Evolutionary conservation across 2,797 vertebrate genomes (phyloP), one percentile per base, ranked within the genome.

Genomic region (Enteromius anoplus): DNA sequence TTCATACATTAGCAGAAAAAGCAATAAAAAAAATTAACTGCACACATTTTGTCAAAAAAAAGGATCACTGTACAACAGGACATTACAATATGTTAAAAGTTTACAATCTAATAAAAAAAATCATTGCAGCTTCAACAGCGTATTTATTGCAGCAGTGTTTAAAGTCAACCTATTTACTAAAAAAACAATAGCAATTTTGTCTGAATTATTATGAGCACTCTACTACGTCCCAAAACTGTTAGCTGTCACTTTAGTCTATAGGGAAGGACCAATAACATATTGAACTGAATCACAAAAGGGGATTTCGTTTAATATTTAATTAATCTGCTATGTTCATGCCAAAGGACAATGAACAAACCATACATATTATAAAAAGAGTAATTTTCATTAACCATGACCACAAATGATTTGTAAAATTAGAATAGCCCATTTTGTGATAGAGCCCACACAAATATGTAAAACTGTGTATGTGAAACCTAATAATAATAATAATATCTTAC

Each of bases 401-500:
- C 12, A 64, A 66, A 40, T 66, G 1, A 21, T 66, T 17, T 21
- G 3, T 37, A 9, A 40, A 64, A 64, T 64, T 4, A 68, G 4
- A 68, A 68, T 32, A 32, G 5, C 29, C 29, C 26, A 32, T 60
- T 64, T 26, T 53, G 51, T 64, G 26, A 14, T 32, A 15, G 12
- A 64, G 15, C 60, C 26, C 26, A 32, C 60, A 64, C 26, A 64
- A 64, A 64, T 3, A 17, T 21, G 7, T 21, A 26, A 8, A 32
- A 8, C 60, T 64, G 5, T 64, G 60, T 62, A 12, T 62, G 60
- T 7, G 2, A 64, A 64, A 64, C 26, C 15, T 32, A 3, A 32
- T 7, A 32, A 32, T 3, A 29, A 62, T 17, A 47, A 34, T 14
- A 55, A 68, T 80, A 9, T 71, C 93, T 92, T 88, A 95, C 94